Evolutionary conservation across 2,888 invertebrate species (phyloP).

Genomic region (Harpagoxenus sublaevis): DNA sequence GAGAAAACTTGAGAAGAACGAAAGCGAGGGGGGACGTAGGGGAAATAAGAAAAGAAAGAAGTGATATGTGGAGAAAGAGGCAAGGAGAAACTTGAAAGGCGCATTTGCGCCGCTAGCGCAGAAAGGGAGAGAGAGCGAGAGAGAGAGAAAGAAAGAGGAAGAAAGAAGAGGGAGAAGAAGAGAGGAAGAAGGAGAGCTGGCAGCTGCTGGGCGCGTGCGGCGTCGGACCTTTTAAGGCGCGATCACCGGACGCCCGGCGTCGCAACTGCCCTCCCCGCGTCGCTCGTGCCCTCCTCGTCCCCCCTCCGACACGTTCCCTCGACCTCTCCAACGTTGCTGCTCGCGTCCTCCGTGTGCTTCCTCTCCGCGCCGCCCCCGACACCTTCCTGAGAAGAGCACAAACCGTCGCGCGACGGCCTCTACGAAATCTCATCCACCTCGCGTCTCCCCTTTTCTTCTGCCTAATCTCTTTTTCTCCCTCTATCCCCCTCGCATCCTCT

Average conservation of each 20-base stretch:
- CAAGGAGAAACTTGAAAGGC: constrained; percentile 51
- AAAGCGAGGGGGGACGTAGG: constrained; percentile 1
- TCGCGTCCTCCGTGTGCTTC: constrained; percentile 33
- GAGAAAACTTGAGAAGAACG: constrained; percentile 36
- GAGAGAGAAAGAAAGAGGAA: constrained; percentile 4
- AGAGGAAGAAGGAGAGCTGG: constrained; percentile 76
- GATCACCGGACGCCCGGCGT: constrained; percentile 86
- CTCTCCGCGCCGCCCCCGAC: constrained; percentile 55
- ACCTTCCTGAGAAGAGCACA: constrained; percentile 67
- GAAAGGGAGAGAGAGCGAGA: constrained; percentile 19
- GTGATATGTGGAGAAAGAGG: constrained; percentile 18
- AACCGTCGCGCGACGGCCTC: constrained; percentile 64
- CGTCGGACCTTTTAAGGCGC: constrained; percentile 86
- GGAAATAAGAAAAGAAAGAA: constrained; percentile 36
- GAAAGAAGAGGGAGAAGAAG: constrained; percentile 46
- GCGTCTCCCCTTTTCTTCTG: constrained; percentile 27
- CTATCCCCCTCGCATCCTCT: neutral
- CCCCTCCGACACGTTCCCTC: constrained; percentile 21
- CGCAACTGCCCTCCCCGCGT: constrained; percentile 81
- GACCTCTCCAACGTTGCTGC: constrained; percentile 18
- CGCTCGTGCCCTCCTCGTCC: constrained; percentile 59
- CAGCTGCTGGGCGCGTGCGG: constrained; percentile 86
- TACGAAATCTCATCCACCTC: constrained; percentile 69
- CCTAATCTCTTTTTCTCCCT: constrained; percentile 23
- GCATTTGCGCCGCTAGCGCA: neutral